A percentile compares a stretch with the other conserved stretches of the same genome.
These are phyloP conservation scores for Ectemnius cavifrons DNA, from an alignment of 2,888 invertebrate species.

Conservation along the genomic window DNA sequence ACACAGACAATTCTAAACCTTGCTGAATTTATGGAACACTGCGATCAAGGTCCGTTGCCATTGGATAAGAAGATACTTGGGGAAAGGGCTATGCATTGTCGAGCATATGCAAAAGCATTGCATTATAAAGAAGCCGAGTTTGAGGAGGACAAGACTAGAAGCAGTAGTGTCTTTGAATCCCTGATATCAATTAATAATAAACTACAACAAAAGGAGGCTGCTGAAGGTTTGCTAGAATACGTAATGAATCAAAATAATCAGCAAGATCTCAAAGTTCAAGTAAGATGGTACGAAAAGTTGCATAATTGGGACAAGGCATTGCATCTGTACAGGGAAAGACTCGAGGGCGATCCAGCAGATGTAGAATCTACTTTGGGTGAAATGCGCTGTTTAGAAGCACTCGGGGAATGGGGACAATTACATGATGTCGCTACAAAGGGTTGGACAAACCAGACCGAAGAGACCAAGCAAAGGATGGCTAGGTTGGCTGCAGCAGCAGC, in stretches of 20 bases:
- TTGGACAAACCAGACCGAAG: slow-evolving; percentile 85
- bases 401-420: slow-evolving; percentile 96
- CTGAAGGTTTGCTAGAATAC: slow-evolving; percentile 93
- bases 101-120: slow-evolving; percentile 90
- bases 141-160: slow-evolving; percentile 83
- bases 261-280: slow-evolving; percentile 82
- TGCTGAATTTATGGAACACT: slow-evolving; percentile 99
- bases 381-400: slow-evolving; percentile 96
- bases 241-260: slow-evolving; percentile 89
- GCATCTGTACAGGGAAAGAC: slow-evolving; percentile 89
- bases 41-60: slow-evolving; percentile 96
- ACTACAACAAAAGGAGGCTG: slow-evolving; percentile 98
- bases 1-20: slow-evolving; percentile 97
- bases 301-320: slow-evolving; percentile 99
- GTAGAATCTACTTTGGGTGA: slow-evolving; percentile 92
- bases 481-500: slow-evolving; percentile 96
- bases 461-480: slow-evolving; percentile 86
- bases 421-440: slow-evolving; percentile 89
- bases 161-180: slow-evolving; percentile 93
- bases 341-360: slow-evolving; percentile 83
- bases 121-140: slow-evolving; percentile 97
- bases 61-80: slow-evolving; percentile 93
- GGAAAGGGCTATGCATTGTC: slow-evolving; percentile 95
- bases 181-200: slow-evolving; percentile 98
- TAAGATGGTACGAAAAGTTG: slow-evolving; percentile 98